These are phyloP conservation scores for Dendrocincla fuliginosa DNA, from an alignment of 2,797 vertebrate species.

Conservation along the genomic window DNA sequence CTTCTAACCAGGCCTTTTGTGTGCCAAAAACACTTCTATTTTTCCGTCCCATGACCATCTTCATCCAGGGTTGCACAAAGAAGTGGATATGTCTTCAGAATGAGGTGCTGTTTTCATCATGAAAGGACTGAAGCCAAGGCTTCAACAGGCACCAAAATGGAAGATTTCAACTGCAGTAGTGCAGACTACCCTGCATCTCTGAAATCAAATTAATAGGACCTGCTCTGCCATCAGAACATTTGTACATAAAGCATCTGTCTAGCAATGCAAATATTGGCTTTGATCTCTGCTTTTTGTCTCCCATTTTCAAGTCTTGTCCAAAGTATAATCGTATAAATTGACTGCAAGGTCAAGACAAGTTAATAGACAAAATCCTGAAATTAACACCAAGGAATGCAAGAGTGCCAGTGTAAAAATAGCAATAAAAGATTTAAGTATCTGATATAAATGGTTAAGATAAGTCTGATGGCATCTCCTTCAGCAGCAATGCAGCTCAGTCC, in stretches of 20 bases:
- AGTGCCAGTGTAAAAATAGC: background rate
- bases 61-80: background rate
- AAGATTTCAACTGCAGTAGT: background rate
- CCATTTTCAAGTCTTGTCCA: background rate
- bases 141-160: background rate
- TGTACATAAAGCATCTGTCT: background rate
- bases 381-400: background rate
- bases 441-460: background rate
- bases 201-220: background rate
- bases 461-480: background rate
- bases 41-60: background rate
- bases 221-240: background rate
- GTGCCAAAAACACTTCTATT: background rate
- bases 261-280: background rate
- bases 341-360: background rate
- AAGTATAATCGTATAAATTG: background rate
- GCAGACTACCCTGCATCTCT: background rate
- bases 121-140: background rate
- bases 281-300: background rate
- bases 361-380: background rate
- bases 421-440: conserved; percentile 11
- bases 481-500: background rate
- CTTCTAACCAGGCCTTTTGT: background rate
- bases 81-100: background rate
- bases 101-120: background rate